These are phyloP conservation scores for Junonia oenone DNA, from an alignment of 2,888 invertebrate species.

Conservation along the genomic window DNA sequence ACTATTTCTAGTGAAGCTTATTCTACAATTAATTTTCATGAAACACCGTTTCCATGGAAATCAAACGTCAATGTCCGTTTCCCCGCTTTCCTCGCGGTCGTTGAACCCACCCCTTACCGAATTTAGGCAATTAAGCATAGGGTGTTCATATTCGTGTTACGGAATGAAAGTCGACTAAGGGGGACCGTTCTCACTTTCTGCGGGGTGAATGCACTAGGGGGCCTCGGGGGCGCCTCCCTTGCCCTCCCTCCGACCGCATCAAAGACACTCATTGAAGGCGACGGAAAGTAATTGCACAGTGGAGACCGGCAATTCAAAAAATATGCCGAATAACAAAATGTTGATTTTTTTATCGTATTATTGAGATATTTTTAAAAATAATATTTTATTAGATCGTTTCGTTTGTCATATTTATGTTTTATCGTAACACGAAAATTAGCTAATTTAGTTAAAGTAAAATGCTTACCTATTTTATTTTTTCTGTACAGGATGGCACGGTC, in stretches of 20 bases:
- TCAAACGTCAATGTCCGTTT: slow-evolving; percentile 33
- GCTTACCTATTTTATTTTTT: not conserved
- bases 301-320: slow-evolving; percentile 27
- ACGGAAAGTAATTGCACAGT: slow-evolving; percentile 37
- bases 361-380: too few relatives aligned
- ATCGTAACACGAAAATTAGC: too few relatives aligned
- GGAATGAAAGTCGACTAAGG: slow-evolving; percentile 59
- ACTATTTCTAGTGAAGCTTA: too few relatives aligned
- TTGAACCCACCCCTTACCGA: slow-evolving; percentile 61
- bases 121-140: slow-evolving; percentile 70
- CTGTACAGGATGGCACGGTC: slow-evolving; percentile 80
- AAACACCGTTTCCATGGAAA: slow-evolving; percentile 17
- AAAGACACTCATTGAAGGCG: slow-evolving; percentile 65
- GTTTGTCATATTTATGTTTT: too few relatives aligned
- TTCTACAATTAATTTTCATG: not conserved
- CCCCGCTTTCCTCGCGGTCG: slow-evolving; percentile 47
- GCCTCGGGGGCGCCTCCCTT: slow-evolving; percentile 62
- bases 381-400: too few relatives aligned
- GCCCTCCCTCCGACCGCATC: slow-evolving; percentile 58
- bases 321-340: too few relatives aligned
- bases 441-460: too few relatives aligned
- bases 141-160: slow-evolving; percentile 57
- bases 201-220: slow-evolving; percentile 76
- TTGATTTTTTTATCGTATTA: too few relatives aligned
- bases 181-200: slow-evolving; percentile 70